phyloP scores from a whole-genome alignment of 2,113 vertebrate species.

The Nipponia nippon region DNA sequence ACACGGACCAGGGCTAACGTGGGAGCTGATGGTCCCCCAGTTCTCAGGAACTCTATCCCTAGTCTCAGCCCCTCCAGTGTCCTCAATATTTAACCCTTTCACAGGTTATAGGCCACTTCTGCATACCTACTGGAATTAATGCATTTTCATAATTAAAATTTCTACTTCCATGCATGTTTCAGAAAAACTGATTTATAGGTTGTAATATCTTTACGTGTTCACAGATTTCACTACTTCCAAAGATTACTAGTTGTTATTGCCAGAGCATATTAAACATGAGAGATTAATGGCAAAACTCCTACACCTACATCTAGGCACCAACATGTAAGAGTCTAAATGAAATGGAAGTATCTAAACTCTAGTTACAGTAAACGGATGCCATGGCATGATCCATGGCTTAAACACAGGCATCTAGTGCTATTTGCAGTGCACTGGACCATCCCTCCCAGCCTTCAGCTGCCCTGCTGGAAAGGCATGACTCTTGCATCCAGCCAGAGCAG shows the following conservation, averaged over 20 bases:
- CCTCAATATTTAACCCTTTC: background rate
- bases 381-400: background rate
- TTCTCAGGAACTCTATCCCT: background rate
- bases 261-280: background rate
- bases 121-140: background rate
- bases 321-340: background rate
- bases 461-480: background rate
- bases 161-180: background rate
- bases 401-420: background rate
- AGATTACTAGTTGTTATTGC: background rate
- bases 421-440: background rate
- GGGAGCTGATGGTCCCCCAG: background rate
- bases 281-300: background rate
- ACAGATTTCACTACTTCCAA: background rate
- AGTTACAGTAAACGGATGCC: background rate
- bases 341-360: background rate
- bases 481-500: background rate
- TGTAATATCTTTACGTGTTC: background rate
- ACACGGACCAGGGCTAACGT: background rate
- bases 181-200: background rate
- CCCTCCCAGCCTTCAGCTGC: background rate
- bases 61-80: background rate
- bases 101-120: background rate
- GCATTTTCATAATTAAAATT: fast-evolving
- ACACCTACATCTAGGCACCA: background rate